phyloP scores from a whole-genome alignment of 2,797 vertebrate species.

The Margarornis squamiger region DNA sequence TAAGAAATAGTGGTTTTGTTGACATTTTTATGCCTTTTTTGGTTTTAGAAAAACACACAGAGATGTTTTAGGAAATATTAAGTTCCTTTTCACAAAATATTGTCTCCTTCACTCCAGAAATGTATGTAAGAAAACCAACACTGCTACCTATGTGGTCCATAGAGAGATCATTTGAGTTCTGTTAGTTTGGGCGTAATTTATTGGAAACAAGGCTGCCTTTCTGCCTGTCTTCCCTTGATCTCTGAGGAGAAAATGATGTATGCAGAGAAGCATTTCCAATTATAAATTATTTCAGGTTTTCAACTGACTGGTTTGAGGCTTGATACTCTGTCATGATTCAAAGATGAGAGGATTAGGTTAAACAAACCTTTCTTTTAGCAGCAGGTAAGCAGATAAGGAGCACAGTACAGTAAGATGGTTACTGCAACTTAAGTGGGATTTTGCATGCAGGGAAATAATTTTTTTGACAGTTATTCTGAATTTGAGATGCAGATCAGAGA shows the following conservation, averaged over 20 bases:
- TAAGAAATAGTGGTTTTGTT: neutral
- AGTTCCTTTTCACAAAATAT: neutral
- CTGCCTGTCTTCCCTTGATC: neutral
- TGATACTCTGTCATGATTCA: neutral
- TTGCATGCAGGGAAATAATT: neutral
- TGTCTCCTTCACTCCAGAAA: neutral
- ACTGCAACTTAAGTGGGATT: neutral
- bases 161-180: neutral
- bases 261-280: neutral
- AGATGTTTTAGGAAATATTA: neutral
- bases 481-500: neutral
- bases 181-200: neutral
- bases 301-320: neutral
- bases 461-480: neutral
- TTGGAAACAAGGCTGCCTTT: neutral
- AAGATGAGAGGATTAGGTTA: slow-evolving; percentile 12
- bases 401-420: neutral
- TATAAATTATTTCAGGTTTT: slow-evolving; percentile 14
- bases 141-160: neutral
- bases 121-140: neutral
- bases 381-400: neutral
- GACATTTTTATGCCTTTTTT: neutral
- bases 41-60: neutral
- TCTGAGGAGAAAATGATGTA: neutral
- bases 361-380: neutral